Base-by-base conservation (phyloP, 2,888 invertebrate genomes). In the Scotopteryx bipunctaria region DNA sequence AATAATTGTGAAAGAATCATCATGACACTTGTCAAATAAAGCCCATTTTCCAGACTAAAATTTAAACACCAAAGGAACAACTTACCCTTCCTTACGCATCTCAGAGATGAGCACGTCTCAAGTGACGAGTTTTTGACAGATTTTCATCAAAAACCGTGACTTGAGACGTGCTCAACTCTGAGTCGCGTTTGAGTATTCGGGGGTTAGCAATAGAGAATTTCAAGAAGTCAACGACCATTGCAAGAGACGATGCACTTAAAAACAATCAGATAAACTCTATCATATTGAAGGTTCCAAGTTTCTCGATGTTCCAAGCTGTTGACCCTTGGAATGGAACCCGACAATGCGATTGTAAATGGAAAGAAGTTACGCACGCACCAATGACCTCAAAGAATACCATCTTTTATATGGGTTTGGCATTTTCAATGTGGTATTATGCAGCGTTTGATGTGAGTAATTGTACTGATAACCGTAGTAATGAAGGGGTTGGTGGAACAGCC, bases 351-450 rank as follows among this genome's bases (percentile, higher is more conserved):
- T 35, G 43, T 31, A 32, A 31, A 36, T 32, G 53, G 60, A 53
- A 55, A 55, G 45, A 57, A 59, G 23, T 52, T 56, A 52, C 47
- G 44, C 54, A 59, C 57, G 61, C 57, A 57, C 46, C 59, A 63
- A 59, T 32, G 55, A 56, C 55, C 61, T 57, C 57, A 43, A 45
- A 61, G 57, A 57, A 63, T 63, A 57, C 45, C 52, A 57, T 56
- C 59, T 63, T 57, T 57, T 59, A 51, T 60, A 52, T 59, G 54
- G 55, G 57, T 50, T 45, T 43, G 53, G 49, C 55, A 21, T 54
- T 53, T 46, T 32, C 56, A 59, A 57, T 32, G 50, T 46, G 44
- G 54, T 29, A 53, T 58, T 54, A 51, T 63, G 43, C 46, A 43
- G 48, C 40, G 53, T 59, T 54, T 35, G 50, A 48, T 58, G 54